These are phyloP conservation scores for Hydractinia echinata DNA, from an alignment of 30 jellyfish, hydroid and myxozoan species.

Conservation along the genomic window DNA sequence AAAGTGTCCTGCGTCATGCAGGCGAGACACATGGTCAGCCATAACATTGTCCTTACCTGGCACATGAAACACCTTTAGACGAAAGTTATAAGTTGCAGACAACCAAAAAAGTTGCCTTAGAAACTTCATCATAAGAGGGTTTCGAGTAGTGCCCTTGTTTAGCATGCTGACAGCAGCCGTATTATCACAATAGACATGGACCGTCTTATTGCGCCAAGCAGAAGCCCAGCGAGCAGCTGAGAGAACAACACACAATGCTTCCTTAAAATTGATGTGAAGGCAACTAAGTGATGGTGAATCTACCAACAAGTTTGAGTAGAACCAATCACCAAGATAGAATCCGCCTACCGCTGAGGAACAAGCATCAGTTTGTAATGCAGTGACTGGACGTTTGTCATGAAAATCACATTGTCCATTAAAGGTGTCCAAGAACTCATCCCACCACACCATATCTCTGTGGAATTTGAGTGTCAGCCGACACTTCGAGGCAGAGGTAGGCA, in stretches of 20 bases:
- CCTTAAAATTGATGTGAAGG: conserved; percentile 22
- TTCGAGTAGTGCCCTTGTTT: conserved; percentile 18
- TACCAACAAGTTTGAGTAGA: not conserved
- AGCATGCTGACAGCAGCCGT: conserved; percentile 30
- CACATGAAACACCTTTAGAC: not conserved
- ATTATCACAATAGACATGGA: conserved; percentile 12
- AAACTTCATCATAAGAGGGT: conserved; percentile 9
- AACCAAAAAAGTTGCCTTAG: conserved; percentile 17
- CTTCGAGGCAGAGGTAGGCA: not conserved
- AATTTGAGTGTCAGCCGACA: not conserved
- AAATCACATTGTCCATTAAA: not conserved
- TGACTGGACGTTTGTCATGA: not conserved
- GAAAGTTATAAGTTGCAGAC: conserved; percentile 27
- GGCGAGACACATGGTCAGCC: conserved; percentile 20
- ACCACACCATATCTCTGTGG: conserved; percentile 3
- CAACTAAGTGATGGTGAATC: not conserved
- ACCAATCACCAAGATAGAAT: not conserved
- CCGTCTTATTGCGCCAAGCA: conserved; percentile 8
- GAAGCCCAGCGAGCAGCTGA: conserved; percentile 36
- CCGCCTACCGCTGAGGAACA: not conserved
- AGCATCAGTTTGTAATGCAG: conserved; percentile 3
- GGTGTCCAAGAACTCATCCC: not conserved
- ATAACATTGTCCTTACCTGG: conserved; percentile 9
- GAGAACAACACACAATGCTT: not conserved
- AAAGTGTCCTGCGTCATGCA: not conserved